Conservation (phyloP, 2,888 invertebrate genomes). For the Nephrotoma guestfalica region DNA sequence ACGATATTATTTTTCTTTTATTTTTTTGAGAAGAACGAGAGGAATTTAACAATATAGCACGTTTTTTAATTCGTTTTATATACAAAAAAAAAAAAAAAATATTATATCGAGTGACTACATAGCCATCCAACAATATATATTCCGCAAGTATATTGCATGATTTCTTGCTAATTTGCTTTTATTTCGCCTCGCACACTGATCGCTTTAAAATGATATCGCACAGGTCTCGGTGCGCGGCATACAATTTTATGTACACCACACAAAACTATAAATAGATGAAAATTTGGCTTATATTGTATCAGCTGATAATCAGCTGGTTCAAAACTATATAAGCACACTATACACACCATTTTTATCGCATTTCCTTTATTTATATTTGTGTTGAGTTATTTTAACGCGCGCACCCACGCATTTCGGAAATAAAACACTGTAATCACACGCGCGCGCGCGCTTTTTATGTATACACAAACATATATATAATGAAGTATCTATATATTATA, state of each 20-base stretch:
- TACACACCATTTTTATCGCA: background rate
- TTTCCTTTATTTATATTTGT: background rate
- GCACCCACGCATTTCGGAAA: background rate
- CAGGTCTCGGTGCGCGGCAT: background rate
- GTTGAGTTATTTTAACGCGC: background rate
- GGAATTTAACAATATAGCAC: constrained; percentile 1
- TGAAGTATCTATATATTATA: background rate
- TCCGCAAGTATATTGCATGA: background rate
- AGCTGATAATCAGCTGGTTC: background rate
- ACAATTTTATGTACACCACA: background rate
- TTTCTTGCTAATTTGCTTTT: constrained; percentile 3
- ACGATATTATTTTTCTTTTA: background rate
- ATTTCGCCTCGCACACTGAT: constrained; percentile 2
- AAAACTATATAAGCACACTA: background rate
- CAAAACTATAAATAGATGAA: background rate
- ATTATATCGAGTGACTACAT: background rate
- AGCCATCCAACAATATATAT: background rate
- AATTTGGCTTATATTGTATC: background rate
- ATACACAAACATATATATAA: background rate
- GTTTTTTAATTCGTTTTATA: background rate
- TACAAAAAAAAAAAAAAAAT: too few species aligned
- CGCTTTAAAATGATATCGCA: background rate
- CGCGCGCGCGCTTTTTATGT: background rate
- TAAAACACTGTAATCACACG: background rate
- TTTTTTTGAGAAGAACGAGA: background rate